These are phyloP conservation scores for Ptycholaimellus sp. DNA, from an alignment of 2,888 invertebrate species.

Conservation along the genomic window DNA sequence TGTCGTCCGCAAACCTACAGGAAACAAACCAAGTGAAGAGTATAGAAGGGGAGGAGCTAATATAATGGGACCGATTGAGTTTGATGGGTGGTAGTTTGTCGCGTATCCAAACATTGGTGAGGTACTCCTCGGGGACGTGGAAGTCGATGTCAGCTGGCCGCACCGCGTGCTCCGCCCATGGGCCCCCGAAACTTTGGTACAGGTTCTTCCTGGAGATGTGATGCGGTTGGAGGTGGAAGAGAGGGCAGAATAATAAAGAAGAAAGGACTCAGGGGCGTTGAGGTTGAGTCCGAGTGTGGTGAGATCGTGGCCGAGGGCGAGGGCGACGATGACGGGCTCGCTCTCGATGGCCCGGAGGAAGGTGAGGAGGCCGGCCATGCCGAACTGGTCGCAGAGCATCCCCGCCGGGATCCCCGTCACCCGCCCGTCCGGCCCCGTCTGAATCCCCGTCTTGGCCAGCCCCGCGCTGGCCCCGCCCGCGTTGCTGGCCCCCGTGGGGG, in stretches of 20 bases:
- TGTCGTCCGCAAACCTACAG: constrained; percentile 64
- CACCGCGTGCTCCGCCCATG: constrained; percentile 92
- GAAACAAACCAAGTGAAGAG: not conserved
- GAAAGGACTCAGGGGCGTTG: constrained; percentile 60
- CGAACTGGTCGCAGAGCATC: constrained; percentile 98
- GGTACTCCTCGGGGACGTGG: constrained; percentile 46
- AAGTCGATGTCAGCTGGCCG: constrained; percentile 70
- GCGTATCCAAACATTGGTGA: constrained; percentile 79
- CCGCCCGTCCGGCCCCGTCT: constrained; percentile 83
- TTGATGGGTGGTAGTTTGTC: constrained; percentile 56
- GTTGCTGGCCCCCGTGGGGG: too few species aligned
- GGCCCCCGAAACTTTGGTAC: constrained; percentile 92
- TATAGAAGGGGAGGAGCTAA: too few species aligned
- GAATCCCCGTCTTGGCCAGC: constrained; percentile 47
- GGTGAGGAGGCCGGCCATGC: constrained; percentile 89
- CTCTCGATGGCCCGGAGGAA: constrained; percentile 93
- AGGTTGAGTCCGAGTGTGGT: constrained; percentile 91
- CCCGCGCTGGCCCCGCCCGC: too few species aligned
- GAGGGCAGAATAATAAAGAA: constrained; percentile 1
- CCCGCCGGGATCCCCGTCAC: constrained; percentile 92
- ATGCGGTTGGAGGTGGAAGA: not conserved
- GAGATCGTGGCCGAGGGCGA: constrained; percentile 89
- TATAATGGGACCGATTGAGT: constrained; percentile 52
- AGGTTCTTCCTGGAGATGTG: constrained; percentile 36
- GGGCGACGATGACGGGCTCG: constrained; percentile 76